Percentiles rank a stretch among this genome's conserved stretches.
These are phyloP conservation scores for Yponomeuta plumbellus DNA, from an alignment of 2,888 invertebrate genomes.

Conservation along the genomic window DNA sequence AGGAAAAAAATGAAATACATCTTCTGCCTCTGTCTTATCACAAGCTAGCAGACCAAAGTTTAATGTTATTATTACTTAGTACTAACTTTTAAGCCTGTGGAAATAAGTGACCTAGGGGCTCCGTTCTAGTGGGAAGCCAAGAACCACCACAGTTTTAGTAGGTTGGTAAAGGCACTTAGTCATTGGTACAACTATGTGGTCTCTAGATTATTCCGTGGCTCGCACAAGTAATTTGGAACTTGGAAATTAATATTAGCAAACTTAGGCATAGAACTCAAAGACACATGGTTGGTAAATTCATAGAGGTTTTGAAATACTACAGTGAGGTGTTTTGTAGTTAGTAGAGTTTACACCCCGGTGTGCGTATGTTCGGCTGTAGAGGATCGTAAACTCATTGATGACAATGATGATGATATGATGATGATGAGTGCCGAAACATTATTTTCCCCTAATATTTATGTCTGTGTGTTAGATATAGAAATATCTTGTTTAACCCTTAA, in stretches of 20 bases:
- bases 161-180: slow-evolving; percentile 29
- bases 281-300: background rate
- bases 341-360: too few species aligned
- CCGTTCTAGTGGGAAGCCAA: background rate
- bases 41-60: slow-evolving; percentile 34
- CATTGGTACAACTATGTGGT: slow-evolving; percentile 28
- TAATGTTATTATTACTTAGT: slow-evolving; percentile 52
- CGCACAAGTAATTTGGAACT: slow-evolving; percentile 4
- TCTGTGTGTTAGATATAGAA: too few species aligned
- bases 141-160: background rate
- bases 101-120: background rate
- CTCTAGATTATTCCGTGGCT: slow-evolving; percentile 12
- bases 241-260: slow-evolving; percentile 2
- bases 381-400: too few species aligned
- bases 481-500: too few species aligned
- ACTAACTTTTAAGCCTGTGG: slow-evolving; percentile 21
- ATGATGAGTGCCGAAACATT: too few species aligned
- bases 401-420: too few species aligned
- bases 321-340: too few species aligned
- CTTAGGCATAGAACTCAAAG: background rate
- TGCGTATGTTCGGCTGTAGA: too few species aligned
- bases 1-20: background rate
- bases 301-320: too few species aligned
- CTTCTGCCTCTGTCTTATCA: slow-evolving; percentile 35
- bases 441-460: too few species aligned